Percentiles rank a stretch among this genome's conserved stretches.
phyloP scores from a whole-genome alignment of 92 coral and sea anemone species.

The Anthopleura xanthogrammica region DNA sequence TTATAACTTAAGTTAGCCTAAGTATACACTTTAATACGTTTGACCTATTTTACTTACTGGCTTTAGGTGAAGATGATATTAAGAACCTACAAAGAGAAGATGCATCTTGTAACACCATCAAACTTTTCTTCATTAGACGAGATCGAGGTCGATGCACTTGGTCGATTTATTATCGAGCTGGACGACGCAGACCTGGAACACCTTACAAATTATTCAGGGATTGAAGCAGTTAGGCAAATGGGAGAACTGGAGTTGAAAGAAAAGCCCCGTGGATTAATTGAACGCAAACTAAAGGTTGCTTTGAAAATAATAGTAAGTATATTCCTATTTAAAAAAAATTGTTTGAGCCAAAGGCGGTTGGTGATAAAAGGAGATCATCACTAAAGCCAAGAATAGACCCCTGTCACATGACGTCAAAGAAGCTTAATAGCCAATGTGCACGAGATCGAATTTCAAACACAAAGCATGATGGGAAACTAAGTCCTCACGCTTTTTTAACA shows the following conservation, averaged over 20 bases:
- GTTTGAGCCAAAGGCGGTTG: too few species aligned
- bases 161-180: slow-evolving; percentile 55
- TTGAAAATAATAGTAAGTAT: slow-evolving; percentile 59
- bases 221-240: slow-evolving; percentile 66
- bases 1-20: neutral
- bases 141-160: slow-evolving; percentile 43
- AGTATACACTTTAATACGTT: neutral
- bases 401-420: too few species aligned
- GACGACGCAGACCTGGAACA: slow-evolving; percentile 36
- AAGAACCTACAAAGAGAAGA: slow-evolving; percentile 23
- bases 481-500: too few species aligned
- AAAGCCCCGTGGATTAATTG: slow-evolving; percentile 45
- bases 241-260: slow-evolving; percentile 46
- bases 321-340: too few species aligned
- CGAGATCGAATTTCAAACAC: too few species aligned
- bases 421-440: too few species aligned
- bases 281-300: slow-evolving; percentile 35
- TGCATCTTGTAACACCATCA: slow-evolving; percentile 14
- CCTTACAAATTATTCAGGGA: slow-evolving; percentile 41
- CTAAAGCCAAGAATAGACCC: too few species aligned
- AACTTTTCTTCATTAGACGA: slow-evolving; percentile 27
- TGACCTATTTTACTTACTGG: neutral
- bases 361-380: too few species aligned
- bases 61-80: slow-evolving; percentile 34
- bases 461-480: too few species aligned